Conservation (phyloP, 2,888 invertebrate species). For the Monopis laevigella region DNA sequence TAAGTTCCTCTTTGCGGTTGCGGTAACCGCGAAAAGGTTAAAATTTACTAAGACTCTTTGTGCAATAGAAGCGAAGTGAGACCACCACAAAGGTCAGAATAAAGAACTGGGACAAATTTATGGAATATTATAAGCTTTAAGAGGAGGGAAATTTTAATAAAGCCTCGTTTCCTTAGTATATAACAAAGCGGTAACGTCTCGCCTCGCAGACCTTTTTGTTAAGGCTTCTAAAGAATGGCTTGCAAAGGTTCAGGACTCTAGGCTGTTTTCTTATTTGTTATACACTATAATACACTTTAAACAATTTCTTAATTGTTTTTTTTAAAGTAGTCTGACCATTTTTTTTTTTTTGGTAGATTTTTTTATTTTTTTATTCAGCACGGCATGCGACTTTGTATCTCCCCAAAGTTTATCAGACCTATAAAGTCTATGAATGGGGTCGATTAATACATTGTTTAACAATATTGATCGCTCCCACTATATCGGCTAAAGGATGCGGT, state of each 20-base stretch:
- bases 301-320: too few relatives aligned
- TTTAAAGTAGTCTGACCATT: neutral
- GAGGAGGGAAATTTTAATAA: conserved; percentile 39
- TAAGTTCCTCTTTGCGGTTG: neutral
- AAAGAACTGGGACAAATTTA: conserved; percentile 27
- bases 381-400: too few relatives aligned
- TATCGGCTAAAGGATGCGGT: too few relatives aligned
- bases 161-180: conserved; percentile 33
- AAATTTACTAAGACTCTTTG: conserved; percentile 5
- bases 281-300: too few relatives aligned
- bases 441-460: too few relatives aligned
- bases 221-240: too few relatives aligned
- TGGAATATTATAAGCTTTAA: conserved; percentile 34
- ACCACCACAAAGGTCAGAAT: conserved; percentile 14
- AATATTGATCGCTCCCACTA: too few relatives aligned
- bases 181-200: conserved; percentile 21
- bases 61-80: conserved; percentile 1
- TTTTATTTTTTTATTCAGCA: neutral
- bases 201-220: conserved; percentile 1
- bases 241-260: too few relatives aligned
- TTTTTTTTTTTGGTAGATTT: neutral
- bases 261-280: neutral
- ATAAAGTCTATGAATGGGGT: too few relatives aligned
- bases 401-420: too few relatives aligned
- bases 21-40: conserved; percentile 7